Evolutionary conservation across 2,797 vertebrate species (phyloP), one percentile per base, ranked within the genome.

Genomic region (Acrocephalus scirpaceus): DNA sequence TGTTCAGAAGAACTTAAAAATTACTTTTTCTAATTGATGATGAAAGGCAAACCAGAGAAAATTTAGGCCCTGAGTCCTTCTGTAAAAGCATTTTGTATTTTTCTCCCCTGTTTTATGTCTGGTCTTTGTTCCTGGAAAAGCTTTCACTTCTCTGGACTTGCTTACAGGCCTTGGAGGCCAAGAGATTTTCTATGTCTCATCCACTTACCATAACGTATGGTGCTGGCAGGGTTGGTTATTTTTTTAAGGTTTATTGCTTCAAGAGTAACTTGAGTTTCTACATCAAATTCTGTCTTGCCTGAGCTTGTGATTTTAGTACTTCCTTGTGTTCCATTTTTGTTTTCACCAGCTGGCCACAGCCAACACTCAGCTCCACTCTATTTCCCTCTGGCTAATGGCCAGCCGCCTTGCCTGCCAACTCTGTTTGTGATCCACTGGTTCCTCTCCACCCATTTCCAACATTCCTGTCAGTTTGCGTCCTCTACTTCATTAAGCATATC

Each of bases 401-500:
- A 91, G 74, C 72, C 26, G 29, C 92, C 83, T 86, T 21, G 66
- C 88, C 94, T 98, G 98, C 96, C 97, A 97, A 67, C 94, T 95
- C 94, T 97, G 96, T 90, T 90, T 94, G 88, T 10, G 18, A 96
- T 96, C 93, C 58, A 30, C 92, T 34, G 66, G 90, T 97, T 96
- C 84, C 91, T 97, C 94, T 96, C 57, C 69, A 83, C 92, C 92
- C 93, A 16, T 93, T 97, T 96, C 93, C 92, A 96, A 82, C 90
- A 76, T 67, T 95, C 92, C 91, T 95, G 93, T 97, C 97, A 96
- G 94, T 78, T 81, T 86, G 81, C 10, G 6, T 87, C 92, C 67
- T 94, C 94, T 94, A 93, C 95, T 97, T 97, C 97, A 96, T 97
- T 97, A 97, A 95, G 78, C 94, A 89, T 91, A 92, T 84, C 80